These are phyloP conservation scores for Tetranychus urticae DNA, from an alignment of 1,140 invertebrate genomes.

Conservation along the genomic window DNA sequence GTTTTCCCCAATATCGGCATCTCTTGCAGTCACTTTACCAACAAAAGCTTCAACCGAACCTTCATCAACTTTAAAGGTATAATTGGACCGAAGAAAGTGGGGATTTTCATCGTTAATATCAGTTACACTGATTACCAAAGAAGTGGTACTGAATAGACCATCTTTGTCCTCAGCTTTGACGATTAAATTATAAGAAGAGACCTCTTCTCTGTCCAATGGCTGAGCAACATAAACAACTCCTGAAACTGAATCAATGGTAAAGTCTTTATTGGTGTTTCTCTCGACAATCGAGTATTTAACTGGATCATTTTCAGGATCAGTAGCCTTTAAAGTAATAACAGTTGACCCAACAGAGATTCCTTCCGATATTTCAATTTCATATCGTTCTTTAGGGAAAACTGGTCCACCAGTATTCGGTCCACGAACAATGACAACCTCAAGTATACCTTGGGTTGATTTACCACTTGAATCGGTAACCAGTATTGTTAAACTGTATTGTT, in stretches of 20 bases:
- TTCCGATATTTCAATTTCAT: constrained; percentile 64
- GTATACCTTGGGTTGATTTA: constrained; percentile 39
- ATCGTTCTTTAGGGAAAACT: constrained; percentile 45
- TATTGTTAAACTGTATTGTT: constrained; percentile 64
- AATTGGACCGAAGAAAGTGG: constrained; percentile 47
- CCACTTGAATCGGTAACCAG: constrained; percentile 31
- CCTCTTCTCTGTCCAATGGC: constrained; percentile 45
- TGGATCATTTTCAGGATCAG: constrained; percentile 67
- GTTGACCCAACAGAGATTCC: constrained; percentile 60
- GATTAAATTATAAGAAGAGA: constrained; percentile 49
- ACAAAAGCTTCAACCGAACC: constrained; percentile 38
- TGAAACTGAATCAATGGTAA: constrained; percentile 50
- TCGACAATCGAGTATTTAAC: constrained; percentile 55
- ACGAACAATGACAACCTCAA: constrained; percentile 50
- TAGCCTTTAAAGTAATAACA: constrained; percentile 42
- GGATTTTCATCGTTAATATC: constrained; percentile 60
- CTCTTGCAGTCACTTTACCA: constrained; percentile 43
- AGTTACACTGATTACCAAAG: constrained; percentile 60
- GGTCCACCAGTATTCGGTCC: constrained; percentile 64
- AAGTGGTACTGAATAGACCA: constrained; percentile 39
- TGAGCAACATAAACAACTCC: constrained; percentile 51
- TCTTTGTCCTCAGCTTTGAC: constrained; percentile 63
- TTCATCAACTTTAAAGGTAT: constrained; percentile 65
- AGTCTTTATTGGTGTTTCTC: constrained; percentile 30
- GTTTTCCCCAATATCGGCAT: constrained; percentile 47